A percentile compares a stretch with the other conserved stretches of the same genome.
Evolutionary conservation across 2,888 invertebrate genomes (phyloP).

Genomic region (Stenodera caucasica): DNA sequence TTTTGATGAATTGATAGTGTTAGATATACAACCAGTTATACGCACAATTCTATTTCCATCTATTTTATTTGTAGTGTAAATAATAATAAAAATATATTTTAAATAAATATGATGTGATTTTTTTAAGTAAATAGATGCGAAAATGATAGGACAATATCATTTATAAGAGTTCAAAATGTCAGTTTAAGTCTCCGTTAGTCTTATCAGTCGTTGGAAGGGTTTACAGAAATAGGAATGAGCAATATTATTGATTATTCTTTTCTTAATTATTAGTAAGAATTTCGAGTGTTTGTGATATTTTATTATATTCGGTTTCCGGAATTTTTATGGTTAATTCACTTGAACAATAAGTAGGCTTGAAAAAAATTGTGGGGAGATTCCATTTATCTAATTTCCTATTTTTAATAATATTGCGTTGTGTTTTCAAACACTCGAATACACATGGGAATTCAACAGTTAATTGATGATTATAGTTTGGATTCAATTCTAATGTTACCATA

Average conservation of each 20-base stretch:
- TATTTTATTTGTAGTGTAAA: too few species aligned
- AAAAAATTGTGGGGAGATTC: too few species aligned
- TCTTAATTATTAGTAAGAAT: too few species aligned
- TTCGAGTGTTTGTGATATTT: too few species aligned
- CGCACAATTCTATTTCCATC: too few species aligned
- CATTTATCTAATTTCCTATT: background rate
- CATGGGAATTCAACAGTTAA: background rate
- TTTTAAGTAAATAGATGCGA: background rate
- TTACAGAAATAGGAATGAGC: background rate
- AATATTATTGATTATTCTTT: too few species aligned
- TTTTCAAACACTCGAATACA: background rate
- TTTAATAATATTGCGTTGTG: background rate
- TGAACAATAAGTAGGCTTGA: too few species aligned
- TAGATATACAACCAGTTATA: background rate
- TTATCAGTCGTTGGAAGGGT: background rate
- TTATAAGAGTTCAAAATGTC: slow-evolving; percentile 22
- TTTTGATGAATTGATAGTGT: too few species aligned
- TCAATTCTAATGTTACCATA: background rate
- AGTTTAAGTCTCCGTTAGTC: background rate
- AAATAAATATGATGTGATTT: slow-evolving; percentile 1
- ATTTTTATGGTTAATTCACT: background rate
- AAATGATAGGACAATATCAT: slow-evolving; percentile 19
- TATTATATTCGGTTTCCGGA: background rate
- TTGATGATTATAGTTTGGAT: background rate
- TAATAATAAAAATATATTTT: too few species aligned